Evolutionary conservation across 2,888 invertebrate genomes (phyloP).

Genomic region (Blera fallax): DNA sequence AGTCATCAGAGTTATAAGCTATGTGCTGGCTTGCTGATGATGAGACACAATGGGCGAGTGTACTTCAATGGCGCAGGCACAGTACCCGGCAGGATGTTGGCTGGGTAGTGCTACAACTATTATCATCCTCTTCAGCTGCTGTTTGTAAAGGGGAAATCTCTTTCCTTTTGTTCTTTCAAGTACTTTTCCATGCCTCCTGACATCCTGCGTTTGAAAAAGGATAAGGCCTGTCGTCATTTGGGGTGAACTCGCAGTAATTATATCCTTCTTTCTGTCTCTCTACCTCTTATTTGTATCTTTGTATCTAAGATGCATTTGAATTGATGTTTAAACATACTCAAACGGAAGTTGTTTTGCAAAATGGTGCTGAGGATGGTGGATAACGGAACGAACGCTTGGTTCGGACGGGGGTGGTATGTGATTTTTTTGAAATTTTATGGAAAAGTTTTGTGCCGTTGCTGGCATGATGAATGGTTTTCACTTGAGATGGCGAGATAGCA

Average conservation of each 20-base stretch:
- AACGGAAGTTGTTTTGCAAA: constrained; percentile 61
- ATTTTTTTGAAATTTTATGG: constrained; percentile 26
- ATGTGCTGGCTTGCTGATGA: constrained; percentile 36
- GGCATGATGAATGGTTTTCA: constrained; percentile 28
- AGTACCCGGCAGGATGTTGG: constrained; percentile 4
- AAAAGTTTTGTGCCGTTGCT: background rate
- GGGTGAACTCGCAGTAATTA: constrained; percentile 49
- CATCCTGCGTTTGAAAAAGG: background rate
- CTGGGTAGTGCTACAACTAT: constrained; percentile 13
- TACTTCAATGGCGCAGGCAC: constrained; percentile 9
- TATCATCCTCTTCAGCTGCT: constrained; percentile 19
- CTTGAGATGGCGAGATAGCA: constrained; percentile 13
- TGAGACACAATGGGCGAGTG: constrained; percentile 53
- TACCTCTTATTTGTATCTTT: constrained; percentile 1
- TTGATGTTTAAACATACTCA: constrained; percentile 67
- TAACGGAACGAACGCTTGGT: constrained; percentile 28
- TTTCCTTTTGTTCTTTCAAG: constrained; percentile 19
- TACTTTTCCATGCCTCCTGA: constrained; percentile 13
- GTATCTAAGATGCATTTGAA: constrained; percentile 51
- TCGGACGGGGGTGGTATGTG: constrained; percentile 28
- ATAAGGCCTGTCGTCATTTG: background rate
- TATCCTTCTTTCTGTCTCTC: constrained; percentile 24
- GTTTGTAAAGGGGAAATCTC: background rate
- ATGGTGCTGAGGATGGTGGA: constrained; percentile 13
- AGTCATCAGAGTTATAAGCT: constrained; percentile 32